phyloP scores from a whole-genome alignment of 2,888 invertebrate species.

The Campoplex nolae region DNA sequence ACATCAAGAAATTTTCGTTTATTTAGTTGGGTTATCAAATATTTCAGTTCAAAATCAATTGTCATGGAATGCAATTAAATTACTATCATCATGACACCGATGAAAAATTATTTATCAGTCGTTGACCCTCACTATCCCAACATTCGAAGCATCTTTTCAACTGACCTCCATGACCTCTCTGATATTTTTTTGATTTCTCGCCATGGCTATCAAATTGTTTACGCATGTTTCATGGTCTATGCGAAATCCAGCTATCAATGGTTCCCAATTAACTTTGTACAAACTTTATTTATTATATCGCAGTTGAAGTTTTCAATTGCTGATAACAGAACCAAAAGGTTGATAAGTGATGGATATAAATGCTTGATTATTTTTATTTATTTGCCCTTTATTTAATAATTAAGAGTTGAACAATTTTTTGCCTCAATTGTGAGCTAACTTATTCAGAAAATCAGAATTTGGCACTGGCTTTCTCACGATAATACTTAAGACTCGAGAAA shows the following conservation, averaged over 20 bases:
- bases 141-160: not conserved
- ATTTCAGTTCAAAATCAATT: too few relatives aligned
- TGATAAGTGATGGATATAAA: not conserved
- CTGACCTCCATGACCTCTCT: not conserved
- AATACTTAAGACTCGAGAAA: not conserved
- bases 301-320: not conserved
- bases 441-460: not conserved
- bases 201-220: not conserved
- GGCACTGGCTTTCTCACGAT: not conserved
- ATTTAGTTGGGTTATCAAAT: too few relatives aligned
- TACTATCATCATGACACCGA: too few relatives aligned
- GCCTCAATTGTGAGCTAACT: not conserved
- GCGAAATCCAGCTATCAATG: not conserved
- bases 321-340: not conserved
- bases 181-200: not conserved
- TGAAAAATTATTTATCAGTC: too few relatives aligned
- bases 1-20: not conserved
- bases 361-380: not conserved
- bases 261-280: too few relatives aligned
- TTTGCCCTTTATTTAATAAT: conserved; percentile 3
- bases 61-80: too few relatives aligned
- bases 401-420: not conserved
- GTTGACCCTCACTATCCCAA: not conserved
- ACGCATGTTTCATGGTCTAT: not conserved
- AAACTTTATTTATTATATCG: not conserved